Base-by-base conservation (phyloP, 1,140 invertebrate genomes). In the Cepaea nemoralis region DNA sequence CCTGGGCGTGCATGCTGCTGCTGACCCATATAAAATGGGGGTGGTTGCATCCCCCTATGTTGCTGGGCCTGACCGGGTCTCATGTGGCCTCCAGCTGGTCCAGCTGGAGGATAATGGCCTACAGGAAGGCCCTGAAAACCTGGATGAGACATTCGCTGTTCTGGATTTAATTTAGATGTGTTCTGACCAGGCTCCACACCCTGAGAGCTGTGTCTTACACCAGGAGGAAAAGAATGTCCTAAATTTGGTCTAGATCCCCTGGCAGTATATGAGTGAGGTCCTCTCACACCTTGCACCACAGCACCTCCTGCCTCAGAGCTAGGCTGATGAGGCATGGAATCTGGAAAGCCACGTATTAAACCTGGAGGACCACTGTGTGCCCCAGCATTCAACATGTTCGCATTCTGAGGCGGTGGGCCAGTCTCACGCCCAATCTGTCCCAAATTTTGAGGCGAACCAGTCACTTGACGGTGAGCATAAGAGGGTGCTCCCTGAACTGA, bases 141-240 rank as follows among this genome's bases (percentile, higher is more conserved):
- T 39, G 69, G 33, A n/a, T 40, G 69, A 39, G 40, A n/a, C 69
- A 71, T 71, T 10, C 19, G 73, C 6, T 22, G 73, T 12, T 35
- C 73, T 22, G 48, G 40, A 24, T 75, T 39, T 14, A 48, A 3
- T 22, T 39, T 10, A 19, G 48, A 2, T 35, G 55, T 19, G 8
- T 3, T 35, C 55, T 77, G 76, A 24, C 55, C 76, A 3, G 48
- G 55, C 45, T 74, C 71, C 40, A 74, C 1, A 74, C 27, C 40
- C n/a, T 45, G 71, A 14, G 35, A 39, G 24, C n/a, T 27, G n/a
- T 69, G 66, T 3, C 33, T 24, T 39, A 69, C 8, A 39, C 66
- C 66, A 19, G 73, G 45, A 48, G 2, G 45, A 45, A 50, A 24
- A 48, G 1, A 19, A 45, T 50, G 40, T 35, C 73, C 73, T 19